Percentiles rank a stretch among this genome's conserved stretches.
Conservation (phyloP, 2,797 vertebrate genomes). For the Lagorchestes hirsutus region DNA sequence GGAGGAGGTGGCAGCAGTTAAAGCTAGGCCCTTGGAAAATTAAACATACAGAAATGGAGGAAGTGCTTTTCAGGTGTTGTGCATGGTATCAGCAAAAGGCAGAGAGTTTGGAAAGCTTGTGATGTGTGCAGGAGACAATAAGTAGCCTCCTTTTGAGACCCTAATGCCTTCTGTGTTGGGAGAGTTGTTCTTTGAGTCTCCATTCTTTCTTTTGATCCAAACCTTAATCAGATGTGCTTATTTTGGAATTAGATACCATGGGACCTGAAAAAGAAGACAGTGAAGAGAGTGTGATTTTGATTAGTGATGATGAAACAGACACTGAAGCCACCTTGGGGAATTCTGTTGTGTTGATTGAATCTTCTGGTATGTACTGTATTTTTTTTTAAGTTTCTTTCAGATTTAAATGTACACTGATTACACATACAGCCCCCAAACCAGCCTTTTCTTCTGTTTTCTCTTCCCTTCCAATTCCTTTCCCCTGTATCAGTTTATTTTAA, state of each 20-base stretch:
- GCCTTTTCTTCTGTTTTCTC: not conserved
- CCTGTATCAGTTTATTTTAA: not conserved
- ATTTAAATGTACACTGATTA: not conserved
- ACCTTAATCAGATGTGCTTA: not conserved
- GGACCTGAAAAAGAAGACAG: not conserved
- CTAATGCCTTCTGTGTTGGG: not conserved
- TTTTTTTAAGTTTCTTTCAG: not conserved
- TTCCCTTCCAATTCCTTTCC: not conserved
- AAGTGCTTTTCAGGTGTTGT: not conserved
- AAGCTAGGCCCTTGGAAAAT: not conserved
- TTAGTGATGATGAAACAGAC: slow-evolving; percentile 71
- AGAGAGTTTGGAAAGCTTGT: not conserved
- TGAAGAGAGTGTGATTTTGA: slow-evolving; percentile 69
- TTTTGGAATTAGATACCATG: not conserved
- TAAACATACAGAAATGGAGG: not conserved
- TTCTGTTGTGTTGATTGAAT: slow-evolving; percentile 70
- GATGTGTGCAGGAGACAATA: not conserved
- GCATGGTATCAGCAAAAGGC: not conserved
- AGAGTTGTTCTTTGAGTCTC: not conserved
- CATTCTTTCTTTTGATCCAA: not conserved
- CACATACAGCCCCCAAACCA: not conserved
- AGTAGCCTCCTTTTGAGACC: not conserved
- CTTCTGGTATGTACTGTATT: slow-evolving; percentile 34
- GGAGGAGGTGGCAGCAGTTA: not conserved
- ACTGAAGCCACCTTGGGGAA: not conserved